Percentiles rank a stretch among this genome's conserved stretches.
Evolutionary conservation across 2,797 vertebrate species (phyloP).

Genomic region (Carcharodon carcharias): DNA sequence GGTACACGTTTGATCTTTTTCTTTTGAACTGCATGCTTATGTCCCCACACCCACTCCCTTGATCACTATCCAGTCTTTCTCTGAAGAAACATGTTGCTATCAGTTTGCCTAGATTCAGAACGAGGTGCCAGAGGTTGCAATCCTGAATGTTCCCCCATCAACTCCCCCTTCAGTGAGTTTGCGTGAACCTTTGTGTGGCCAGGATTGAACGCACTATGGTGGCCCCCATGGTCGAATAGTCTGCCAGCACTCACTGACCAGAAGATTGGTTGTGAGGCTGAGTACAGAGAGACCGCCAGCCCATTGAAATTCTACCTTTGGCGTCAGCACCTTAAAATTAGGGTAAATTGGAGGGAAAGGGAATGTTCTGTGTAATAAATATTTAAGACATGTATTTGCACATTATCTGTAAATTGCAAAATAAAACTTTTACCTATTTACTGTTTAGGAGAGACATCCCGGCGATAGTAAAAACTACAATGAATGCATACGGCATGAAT

Average conservation of each 20-base stretch:
- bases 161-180: neutral
- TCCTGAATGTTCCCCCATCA: neutral
- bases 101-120: neutral
- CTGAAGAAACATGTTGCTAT: neutral
- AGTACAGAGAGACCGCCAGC: no score
- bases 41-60: neutral
- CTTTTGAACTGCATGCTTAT: neutral
- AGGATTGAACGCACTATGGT: neutral
- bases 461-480: slow-evolving; percentile 98
- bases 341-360: neutral
- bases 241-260: neutral
- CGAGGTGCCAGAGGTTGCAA: neutral
- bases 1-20: neutral
- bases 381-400: neutral
- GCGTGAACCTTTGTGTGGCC: neutral
- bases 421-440: slow-evolving; percentile 37
- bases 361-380: neutral
- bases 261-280: neutral
- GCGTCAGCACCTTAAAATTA: neutral
- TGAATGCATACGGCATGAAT: slow-evolving; percentile 94
- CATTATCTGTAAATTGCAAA: neutral
- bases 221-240: neutral
- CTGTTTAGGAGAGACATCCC: slow-evolving; percentile 82
- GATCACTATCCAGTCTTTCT: neutral
- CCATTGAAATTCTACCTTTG: neutral